These are phyloP conservation scores for Phylloscopus collybita DNA, from an alignment of 2,797 vertebrate species.

Conservation along the genomic window DNA sequence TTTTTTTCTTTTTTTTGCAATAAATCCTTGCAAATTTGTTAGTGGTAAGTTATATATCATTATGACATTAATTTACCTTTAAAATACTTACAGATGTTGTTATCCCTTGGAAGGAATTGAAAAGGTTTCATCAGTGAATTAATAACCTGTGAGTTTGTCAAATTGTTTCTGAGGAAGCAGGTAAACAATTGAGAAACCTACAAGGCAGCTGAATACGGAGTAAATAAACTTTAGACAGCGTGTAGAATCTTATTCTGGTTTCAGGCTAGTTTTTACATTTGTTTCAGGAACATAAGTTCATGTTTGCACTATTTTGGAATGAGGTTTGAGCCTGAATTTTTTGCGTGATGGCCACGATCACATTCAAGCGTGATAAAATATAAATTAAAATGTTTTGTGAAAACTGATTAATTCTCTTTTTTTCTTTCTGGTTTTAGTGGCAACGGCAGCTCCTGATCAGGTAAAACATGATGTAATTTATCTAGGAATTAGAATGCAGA, in stretches of 20 bases:
- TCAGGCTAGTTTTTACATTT: neutral
- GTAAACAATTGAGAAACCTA: neutral
- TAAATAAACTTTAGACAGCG: neutral
- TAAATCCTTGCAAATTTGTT: neutral
- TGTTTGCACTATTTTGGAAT: neutral
- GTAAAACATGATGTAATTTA: constrained; percentile 80
- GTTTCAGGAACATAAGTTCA: neutral
- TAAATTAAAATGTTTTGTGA: neutral
- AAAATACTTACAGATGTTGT: neutral
- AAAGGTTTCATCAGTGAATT: neutral
- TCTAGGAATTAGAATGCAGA: neutral
- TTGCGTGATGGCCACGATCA: neutral
- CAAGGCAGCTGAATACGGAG: neutral
- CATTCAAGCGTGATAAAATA: neutral
- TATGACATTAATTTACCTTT: neutral
- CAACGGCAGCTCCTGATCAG: constrained; percentile 85
- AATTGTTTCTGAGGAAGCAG: neutral
- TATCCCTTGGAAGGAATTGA: neutral
- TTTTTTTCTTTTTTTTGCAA: neutral
- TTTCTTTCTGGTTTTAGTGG: constrained; percentile 84
- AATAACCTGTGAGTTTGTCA: neutral
- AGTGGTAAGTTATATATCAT: neutral
- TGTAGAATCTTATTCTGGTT: neutral
- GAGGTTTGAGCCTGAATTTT: neutral
- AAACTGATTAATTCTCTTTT: constrained; percentile 48